Evolutionary conservation across 2,113 vertebrate genomes (phyloP), one percentile per base, ranked within the genome.

Genomic region (Syngnathoides biaculeatus): DNA sequence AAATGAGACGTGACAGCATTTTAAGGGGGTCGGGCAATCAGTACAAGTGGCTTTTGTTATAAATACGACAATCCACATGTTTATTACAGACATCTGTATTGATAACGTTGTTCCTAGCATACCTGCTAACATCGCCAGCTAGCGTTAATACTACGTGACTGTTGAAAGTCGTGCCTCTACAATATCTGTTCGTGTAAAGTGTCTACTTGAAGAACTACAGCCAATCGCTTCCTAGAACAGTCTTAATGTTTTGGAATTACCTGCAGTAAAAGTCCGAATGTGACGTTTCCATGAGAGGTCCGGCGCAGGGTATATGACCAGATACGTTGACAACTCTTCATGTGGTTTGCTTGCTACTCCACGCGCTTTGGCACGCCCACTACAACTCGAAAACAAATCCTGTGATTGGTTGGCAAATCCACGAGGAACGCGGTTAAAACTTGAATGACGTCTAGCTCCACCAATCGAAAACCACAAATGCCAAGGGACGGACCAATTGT

Each of bases 331-430:
- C 88, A 89, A 81, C 81, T 88, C 80, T 82, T 88, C 80, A 71
- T 75, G 78, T 68, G 42, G 43, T 65, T 67, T 50, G 67, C 30
- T 57, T 35, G 30, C 45, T 38, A 43, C 24, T 74, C 70, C 84
- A 89, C 84, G 80, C 87, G 80, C 76, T 1, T 58, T 64, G 78
- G 15, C 87, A 90, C 91, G 86, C 91, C 91, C 77, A 84, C 82
- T 78, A 79, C 77, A 61, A 78, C 79, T 88, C 74, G 71, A 91
- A 92, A 93, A 92, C 92, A 92, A 93, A 91, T 8, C 22, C 8
- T 22, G 0, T 72, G 88, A 92, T 92, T 92, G 90, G 92, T 65
- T 69, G 45, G 4, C 42, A 45, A 30, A 7, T 24, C 67, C 27
- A 77, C 56, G 67, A 74, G 66, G 64, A 7, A 9, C 42, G 65